phyloP scores from a whole-genome alignment of 2,113 vertebrate genomes.

The Typhlomys cinereus region DNA sequence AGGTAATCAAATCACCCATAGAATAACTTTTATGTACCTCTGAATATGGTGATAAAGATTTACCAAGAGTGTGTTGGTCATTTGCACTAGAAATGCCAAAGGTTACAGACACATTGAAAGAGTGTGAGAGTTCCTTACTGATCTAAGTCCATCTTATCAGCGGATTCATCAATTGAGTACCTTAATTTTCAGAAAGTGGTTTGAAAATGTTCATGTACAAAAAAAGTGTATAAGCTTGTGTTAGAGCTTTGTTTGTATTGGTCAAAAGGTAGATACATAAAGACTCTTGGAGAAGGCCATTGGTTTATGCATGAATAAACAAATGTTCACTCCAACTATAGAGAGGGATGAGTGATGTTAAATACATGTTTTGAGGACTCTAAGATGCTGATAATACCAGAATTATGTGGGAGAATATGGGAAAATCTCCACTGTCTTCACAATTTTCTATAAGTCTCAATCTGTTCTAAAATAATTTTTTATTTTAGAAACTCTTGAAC shows the following conservation, averaged over 20 bases:
- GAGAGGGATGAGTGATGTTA: background rate
- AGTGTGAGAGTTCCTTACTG: background rate
- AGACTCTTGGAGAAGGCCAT: background rate
- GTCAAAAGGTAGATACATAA: background rate
- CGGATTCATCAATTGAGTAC: too few relatives aligned
- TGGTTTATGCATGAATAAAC: background rate
- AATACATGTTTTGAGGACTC: background rate
- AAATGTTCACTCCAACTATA: background rate
- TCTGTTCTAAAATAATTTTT: background rate
- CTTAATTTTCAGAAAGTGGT: background rate
- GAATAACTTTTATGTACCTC: background rate
- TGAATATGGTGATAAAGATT: background rate
- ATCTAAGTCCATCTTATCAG: background rate
- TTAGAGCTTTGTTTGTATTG: background rate
- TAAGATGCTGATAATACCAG: background rate
- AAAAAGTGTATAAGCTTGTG: background rate
- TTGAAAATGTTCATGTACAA: background rate
- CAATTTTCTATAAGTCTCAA: background rate
- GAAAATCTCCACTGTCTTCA: background rate
- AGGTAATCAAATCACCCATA: background rate
- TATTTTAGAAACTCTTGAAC: background rate
- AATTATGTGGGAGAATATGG: background rate
- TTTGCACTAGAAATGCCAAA: background rate
- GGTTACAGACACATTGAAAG: background rate
- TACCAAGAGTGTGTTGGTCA: background rate